phyloP scores from a whole-genome alignment of 1,140 invertebrate genomes.

The Littorina saxatilis region DNA sequence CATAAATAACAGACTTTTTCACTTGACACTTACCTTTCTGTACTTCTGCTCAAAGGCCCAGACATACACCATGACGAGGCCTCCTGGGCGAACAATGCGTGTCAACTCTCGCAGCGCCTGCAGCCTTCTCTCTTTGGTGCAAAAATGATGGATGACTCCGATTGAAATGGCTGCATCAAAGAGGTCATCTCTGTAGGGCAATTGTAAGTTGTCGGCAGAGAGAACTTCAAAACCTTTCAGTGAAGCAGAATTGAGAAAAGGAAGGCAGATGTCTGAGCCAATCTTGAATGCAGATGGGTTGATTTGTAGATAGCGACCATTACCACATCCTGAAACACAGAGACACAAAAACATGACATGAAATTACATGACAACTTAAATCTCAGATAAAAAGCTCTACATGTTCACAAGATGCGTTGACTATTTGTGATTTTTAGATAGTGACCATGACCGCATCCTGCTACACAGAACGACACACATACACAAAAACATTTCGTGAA shows the following conservation, averaged over 20 bases:
- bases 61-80: constrained; percentile 93
- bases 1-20: too few species aligned
- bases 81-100: constrained; percentile 91
- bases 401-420: too few species aligned
- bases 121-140: constrained; percentile 90
- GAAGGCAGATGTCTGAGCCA: constrained; percentile 90
- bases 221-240: constrained; percentile 88
- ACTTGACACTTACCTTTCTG: constrained; percentile 82
- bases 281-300: constrained; percentile 91
- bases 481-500: too few species aligned
- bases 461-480: too few species aligned
- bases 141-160: constrained; percentile 97
- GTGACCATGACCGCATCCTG: too few species aligned
- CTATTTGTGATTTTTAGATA: too few species aligned
- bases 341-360: neutral
- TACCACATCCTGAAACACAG: constrained; percentile 89
- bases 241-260: constrained; percentile 86
- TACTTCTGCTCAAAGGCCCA: constrained; percentile 98
- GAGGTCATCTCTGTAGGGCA: constrained; percentile 93
- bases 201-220: constrained; percentile 88
- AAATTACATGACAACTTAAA: too few species aligned
- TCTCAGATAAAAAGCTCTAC: too few species aligned
- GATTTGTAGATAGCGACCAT: constrained; percentile 92
- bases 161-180: constrained; percentile 96
- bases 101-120: constrained; percentile 91